Base-by-base conservation (phyloP, 2,797 vertebrate genomes). In the Pterois miles region DNA sequence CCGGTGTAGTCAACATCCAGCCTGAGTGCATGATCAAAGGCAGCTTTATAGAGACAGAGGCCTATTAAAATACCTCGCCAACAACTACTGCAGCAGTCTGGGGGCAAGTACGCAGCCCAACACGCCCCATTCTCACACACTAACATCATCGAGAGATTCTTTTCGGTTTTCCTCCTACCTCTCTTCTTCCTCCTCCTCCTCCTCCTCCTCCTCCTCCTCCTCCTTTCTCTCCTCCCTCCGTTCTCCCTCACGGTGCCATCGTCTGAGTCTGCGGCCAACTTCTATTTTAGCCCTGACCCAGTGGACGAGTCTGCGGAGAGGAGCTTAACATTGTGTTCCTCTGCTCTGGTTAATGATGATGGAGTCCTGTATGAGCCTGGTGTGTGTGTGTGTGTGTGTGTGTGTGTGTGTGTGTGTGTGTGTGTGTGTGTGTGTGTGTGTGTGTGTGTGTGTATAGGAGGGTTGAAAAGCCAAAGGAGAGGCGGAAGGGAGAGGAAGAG, bases 51-150 rank as follows among this genome's bases (percentile, higher is more conserved):
- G 93, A 92, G 86, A 91, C 83, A 83, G 75, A 84, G 80, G 76
- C 89, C 86, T 71, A 86, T 95, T 94, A 95, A 95, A 95, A 95
- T 94, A 93, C 94, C 89, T 92, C 84, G 3, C 52, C 82, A 91
- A 83, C 88, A 88, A 91, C 93, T 91, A 89, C 91, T 80, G 89
- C 89, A 89, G 80, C 85, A 90, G 91, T 93, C 90, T 92, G 89
- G 88, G 74, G 67, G 65, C 70, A 50, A 80, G 80, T 58, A 78
- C 40, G 14, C 74, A 58, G 85, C 67, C 58, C 65, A 65, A 68
- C 83, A 86, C 60, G 43, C 29, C 81, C 73, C 75, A 16, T 83
- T 85, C 88, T 84, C 88, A 84, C 88, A 86, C 84, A 65, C 87
- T 25, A 80, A 80, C 83, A 80, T 86, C 86, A 81, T 77, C 71